phyloP scores from a whole-genome alignment of 1,140 invertebrate genomes.

The Druon quercuslanigerum region DNA sequence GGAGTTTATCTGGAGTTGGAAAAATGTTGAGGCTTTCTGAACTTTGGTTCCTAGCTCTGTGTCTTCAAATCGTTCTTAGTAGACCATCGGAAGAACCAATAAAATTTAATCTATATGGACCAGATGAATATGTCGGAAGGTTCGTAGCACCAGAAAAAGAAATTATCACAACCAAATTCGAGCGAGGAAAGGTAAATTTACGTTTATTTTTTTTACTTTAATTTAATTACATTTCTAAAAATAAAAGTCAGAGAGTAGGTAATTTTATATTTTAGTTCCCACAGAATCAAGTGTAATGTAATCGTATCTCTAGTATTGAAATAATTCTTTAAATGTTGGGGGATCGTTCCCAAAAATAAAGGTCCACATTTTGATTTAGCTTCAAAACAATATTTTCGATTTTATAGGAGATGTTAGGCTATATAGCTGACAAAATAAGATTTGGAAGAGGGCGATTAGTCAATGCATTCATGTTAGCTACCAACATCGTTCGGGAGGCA shows the following conservation, averaged over 20 bases:
- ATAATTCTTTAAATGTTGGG: no score
- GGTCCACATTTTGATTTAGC: not conserved
- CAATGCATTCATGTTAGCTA: not conserved
- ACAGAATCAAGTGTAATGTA: no score
- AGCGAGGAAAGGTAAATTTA: conserved; percentile 60
- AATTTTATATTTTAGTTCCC: no score
- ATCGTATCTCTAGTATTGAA: no score
- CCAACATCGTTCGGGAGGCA: not conserved
- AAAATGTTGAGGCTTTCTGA: conserved; percentile 42
- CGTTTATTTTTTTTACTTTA: not conserved
- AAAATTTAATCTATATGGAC: conserved; percentile 54
- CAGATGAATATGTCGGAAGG: not conserved
- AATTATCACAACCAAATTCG: conserved; percentile 49
- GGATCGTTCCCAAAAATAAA: no score
- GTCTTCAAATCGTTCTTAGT: conserved; percentile 37
- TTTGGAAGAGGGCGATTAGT: conserved; percentile 15
- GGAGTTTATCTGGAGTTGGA: not conserved
- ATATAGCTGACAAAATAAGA: conserved; percentile 5
- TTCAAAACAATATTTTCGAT: conserved; percentile 3
- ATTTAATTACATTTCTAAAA: not conserved
- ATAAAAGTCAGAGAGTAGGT: not conserved
- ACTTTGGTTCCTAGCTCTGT: conserved; percentile 34
- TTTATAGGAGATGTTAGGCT: conserved; percentile 21
- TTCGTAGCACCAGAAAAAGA: conserved; percentile 32
- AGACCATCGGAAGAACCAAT: conserved; percentile 56